Conservation (phyloP, 2,888 invertebrate species). For the Diogma glabrata region DNA sequence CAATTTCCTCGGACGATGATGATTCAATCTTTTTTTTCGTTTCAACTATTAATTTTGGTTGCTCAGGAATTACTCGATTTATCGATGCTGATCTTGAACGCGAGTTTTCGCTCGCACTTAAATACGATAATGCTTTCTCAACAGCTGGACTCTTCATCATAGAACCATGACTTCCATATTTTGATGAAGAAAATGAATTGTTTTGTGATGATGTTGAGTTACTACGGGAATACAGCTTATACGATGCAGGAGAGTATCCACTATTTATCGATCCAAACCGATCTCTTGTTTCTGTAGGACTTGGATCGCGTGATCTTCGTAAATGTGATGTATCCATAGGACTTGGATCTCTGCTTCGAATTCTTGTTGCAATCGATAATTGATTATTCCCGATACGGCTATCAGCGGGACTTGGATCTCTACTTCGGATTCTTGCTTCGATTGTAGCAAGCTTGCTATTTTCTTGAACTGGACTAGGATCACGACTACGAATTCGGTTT, state of each 20-base stretch:
- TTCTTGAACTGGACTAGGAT: constrained; percentile 21
- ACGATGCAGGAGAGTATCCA: constrained; percentile 21
- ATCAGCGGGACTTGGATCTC: constrained; percentile 18
- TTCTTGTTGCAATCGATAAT: not conserved
- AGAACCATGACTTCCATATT: constrained; percentile 20
- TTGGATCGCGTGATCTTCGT: constrained; percentile 21
- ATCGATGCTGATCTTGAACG: not conserved
- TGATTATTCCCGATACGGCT: constrained; percentile 11
- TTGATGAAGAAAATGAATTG: constrained; percentile 17
- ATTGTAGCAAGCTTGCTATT: constrained; percentile 26
- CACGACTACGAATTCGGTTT: constrained; percentile 22
- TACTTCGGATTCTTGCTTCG: constrained; percentile 13
- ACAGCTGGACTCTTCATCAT: not conserved
- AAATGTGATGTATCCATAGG: constrained; percentile 26
- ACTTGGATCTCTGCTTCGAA: constrained; percentile 17
- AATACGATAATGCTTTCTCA: not conserved
- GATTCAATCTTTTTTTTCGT: constrained; percentile 21
- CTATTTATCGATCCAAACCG: constrained; percentile 14
- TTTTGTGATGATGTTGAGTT: constrained; percentile 11
- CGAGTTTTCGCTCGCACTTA: not conserved
- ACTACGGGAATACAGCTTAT: constrained; percentile 22
- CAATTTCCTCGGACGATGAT: constrained; percentile 21
- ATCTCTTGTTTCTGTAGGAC: constrained; percentile 16
- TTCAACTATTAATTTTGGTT: constrained; percentile 29
- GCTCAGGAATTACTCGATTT: not conserved